These are phyloP conservation scores for Motacilla alba DNA, from an alignment of 2,113 vertebrate genomes.

Conservation along the genomic window DNA sequence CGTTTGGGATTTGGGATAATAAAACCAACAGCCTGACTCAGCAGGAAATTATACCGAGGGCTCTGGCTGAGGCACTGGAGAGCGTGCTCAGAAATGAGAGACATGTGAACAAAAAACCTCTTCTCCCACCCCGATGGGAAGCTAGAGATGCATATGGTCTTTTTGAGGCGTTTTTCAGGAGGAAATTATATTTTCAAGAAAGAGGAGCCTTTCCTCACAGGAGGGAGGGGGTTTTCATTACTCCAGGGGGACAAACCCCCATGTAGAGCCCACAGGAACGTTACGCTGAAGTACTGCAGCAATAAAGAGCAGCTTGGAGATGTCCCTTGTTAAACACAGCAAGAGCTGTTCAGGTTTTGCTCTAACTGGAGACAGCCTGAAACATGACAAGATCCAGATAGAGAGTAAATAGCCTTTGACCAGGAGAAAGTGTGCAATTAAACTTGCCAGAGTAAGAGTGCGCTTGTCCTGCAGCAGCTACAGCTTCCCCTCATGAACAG, in stretches of 20 bases:
- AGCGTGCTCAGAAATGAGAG: neutral
- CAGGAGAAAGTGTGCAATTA: fast-evolving
- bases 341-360: neutral
- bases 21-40: conserved; percentile 19
- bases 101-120: neutral
- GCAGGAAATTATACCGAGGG: neutral
- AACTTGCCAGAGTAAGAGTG: neutral
- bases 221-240: neutral
- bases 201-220: neutral
- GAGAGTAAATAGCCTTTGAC: neutral
- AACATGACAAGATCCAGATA: neutral
- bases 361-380: neutral
- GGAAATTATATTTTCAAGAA: neutral
- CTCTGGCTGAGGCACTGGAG: neutral
- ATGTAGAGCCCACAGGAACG: fast-evolving
- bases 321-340: neutral
- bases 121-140: neutral
- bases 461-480: neutral
- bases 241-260: fast-evolving
- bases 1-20: neutral
- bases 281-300: neutral
- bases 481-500: neutral
- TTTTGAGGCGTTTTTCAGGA: neutral
- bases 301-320: neutral
- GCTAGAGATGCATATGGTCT: neutral